Conservation (phyloP, 92 coral and sea anemone species). For the Phenganax subtilis region DNA sequence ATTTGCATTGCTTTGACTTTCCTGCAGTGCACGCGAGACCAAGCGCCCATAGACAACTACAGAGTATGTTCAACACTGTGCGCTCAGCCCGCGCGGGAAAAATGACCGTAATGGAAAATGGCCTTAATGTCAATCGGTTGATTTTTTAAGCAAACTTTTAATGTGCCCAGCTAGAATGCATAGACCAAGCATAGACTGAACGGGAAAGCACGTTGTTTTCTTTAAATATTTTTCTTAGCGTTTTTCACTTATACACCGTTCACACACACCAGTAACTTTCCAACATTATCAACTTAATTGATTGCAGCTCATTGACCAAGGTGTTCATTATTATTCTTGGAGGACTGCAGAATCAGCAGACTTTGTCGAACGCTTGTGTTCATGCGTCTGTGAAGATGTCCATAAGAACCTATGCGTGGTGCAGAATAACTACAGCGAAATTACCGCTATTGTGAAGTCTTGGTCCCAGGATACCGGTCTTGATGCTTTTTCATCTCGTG, state of each 20-base stretch:
- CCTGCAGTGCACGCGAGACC: no score
- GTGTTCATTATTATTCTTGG: slow-evolving; percentile 85
- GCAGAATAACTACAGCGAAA: slow-evolving; percentile 82
- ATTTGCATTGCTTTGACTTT: no score
- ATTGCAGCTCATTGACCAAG: slow-evolving; percentile 75
- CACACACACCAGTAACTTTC: neutral
- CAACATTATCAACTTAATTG: neutral
- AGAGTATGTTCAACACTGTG: no score
- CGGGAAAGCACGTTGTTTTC: no score
- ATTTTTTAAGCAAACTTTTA: no score
- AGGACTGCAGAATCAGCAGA: slow-evolving; percentile 94
- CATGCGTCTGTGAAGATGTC: slow-evolving; percentile 89
- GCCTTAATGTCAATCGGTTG: no score
- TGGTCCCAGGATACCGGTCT: slow-evolving; percentile 78
- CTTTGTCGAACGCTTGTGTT: slow-evolving; percentile 93
- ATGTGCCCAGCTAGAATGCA: no score
- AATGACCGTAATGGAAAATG: no score
- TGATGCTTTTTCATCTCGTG: slow-evolving; percentile 77
- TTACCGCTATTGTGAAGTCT: slow-evolving; percentile 64
- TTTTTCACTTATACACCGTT: neutral
- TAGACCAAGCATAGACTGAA: no score
- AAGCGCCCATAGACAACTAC: no score
- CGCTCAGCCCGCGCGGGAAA: no score
- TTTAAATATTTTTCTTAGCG: no score
- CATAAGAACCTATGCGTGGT: slow-evolving; percentile 84